A percentile compares a stretch with the other conserved stretches of the same genome.
Conservation (phyloP, 2,888 invertebrate genomes). For the Zelleria hepariella region DNA sequence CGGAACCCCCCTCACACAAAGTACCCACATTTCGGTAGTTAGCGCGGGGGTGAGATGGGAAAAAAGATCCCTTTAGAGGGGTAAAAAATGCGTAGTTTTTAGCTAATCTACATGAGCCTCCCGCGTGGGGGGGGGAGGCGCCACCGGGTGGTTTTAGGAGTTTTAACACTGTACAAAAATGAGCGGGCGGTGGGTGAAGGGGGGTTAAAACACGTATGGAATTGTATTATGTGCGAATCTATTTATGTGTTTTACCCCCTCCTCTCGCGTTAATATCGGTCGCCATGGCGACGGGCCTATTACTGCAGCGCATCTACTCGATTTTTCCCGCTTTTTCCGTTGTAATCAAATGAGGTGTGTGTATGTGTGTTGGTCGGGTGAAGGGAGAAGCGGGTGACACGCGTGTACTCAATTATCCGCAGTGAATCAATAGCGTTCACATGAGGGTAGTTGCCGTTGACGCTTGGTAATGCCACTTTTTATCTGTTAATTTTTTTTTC, state of each 20-base stretch:
- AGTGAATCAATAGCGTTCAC: constrained; percentile 68
- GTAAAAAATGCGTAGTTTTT: constrained; percentile 78
- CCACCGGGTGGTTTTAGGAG: constrained; percentile 58
- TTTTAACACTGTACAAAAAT: constrained; percentile 70
- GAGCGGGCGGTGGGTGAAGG: constrained; percentile 26
- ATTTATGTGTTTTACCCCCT: constrained; percentile 56
- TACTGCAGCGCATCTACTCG: constrained; percentile 66
- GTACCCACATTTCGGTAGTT: constrained; percentile 65
- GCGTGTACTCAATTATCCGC: constrained; percentile 72
- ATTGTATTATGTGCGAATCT: constrained; percentile 68
- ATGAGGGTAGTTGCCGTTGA: constrained; percentile 63
- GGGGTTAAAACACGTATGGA: constrained; percentile 58
- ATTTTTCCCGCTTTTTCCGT: constrained; percentile 72
- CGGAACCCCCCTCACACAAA: constrained; percentile 22
- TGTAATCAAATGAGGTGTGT: constrained; percentile 71
- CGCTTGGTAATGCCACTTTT: constrained; percentile 47
- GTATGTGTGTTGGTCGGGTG: constrained; percentile 29
- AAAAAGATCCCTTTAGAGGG: constrained; percentile 53
- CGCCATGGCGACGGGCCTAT: constrained; percentile 62
- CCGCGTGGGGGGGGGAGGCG: constrained; percentile 13
- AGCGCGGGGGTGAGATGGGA: constrained; percentile 45
- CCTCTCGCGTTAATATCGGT: constrained; percentile 64
- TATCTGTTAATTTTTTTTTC: constrained; percentile 32
- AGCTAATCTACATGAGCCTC: constrained; percentile 73
- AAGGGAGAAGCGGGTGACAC: constrained; percentile 42